These are phyloP conservation scores for Phymorhynchus buccinoides DNA, from an alignment of 1,140 invertebrate genomes.

Conservation along the genomic window DNA sequence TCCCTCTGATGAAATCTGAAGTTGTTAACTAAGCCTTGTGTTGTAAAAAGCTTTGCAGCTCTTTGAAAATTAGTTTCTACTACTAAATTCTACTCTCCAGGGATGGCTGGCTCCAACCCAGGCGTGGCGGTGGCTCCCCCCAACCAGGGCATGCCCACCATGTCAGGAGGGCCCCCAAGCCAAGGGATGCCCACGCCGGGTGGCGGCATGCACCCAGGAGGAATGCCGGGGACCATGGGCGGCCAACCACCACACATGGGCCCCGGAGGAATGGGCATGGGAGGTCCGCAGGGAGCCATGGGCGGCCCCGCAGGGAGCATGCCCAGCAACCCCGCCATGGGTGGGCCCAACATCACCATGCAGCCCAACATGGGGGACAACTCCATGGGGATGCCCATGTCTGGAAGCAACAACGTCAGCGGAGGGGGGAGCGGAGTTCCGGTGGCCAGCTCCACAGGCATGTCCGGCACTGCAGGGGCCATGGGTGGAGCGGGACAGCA, in stretches of 20 bases:
- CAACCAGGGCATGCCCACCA: conserved; percentile 69
- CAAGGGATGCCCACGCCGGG: conserved; percentile 44
- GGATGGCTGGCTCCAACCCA: conserved; percentile 16
- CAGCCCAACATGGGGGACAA: conserved; percentile 42
- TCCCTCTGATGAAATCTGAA: too few species aligned
- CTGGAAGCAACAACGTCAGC: not conserved
- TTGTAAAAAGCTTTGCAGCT: too few species aligned
- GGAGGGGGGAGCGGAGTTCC: conserved; percentile 4
- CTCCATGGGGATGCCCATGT: not conserved
- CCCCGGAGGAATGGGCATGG: conserved; percentile 15
- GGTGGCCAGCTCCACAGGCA: conserved; percentile 34
- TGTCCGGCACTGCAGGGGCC: conserved; percentile 27
- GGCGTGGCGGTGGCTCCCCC: conserved; percentile 17
- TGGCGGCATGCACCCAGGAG: conserved; percentile 35
- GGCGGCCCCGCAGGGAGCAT: conserved; percentile 32
- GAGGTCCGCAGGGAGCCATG: not conserved
- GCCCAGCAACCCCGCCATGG: conserved; percentile 39
- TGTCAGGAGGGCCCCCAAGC: conserved; percentile 44
- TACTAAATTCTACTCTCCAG: not conserved
- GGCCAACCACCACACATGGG: conserved; percentile 20
- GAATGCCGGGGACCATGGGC: conserved; percentile 34
- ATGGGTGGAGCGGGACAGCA: conserved; percentile 24
- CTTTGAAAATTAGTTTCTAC: too few species aligned
- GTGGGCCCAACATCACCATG: conserved; percentile 49
- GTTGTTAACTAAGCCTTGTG: too few species aligned